Base-by-base conservation (phyloP, 1,140 invertebrate species). In the Eurosta solidaginis region DNA sequence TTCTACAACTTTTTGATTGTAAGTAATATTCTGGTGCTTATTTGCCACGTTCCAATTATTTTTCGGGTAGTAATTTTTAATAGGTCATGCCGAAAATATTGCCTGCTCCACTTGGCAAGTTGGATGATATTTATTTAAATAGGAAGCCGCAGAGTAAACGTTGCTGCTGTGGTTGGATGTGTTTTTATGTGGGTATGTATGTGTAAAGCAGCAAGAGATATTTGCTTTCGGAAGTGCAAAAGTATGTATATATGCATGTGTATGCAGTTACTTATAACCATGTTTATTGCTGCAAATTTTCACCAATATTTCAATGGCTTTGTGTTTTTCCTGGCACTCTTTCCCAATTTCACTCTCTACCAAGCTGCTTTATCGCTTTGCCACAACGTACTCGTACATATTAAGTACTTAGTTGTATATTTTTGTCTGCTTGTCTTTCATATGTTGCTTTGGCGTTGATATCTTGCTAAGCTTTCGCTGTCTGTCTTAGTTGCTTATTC, bases 31-130 rank as follows among this genome's bases (percentile, higher is more conserved):
- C 22, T 10, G 59, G 9, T 68, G 59, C 59, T 42, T 68, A 42
- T 68, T 68, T 68, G 59, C 59, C 27, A 68, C 14, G 59, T 68
- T 40, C 59, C 59, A 68, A 68, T 68, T 68, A 40, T 68, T 68
- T 68, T 68, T 68, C 20, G 59, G n/a, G 33, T 33, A 40, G 33
- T 47, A 3, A 33, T 10, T 68, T 68, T 68, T 40, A 68, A 68
- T 68, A 40, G 59, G 59, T 68, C 59, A 68, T 22, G 14, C n/a
- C 59, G 59, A 42, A n/a, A 68, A 68, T 68, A 68, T 68, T 36
- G 59, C 36, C 59, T 20, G 59, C 59, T 36, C 59, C 33, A 68
- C 17, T 68, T 68, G 59, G 59, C 59, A 68, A 36, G n/a, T n/a
- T n/a, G n/a, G n/a, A n/a, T n/a, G n/a, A n/a, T n/a, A n/a, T n/a